Evolutionary conservation across 2,888 invertebrate genomes (phyloP).

Genomic region (Dioctria linearis): DNA sequence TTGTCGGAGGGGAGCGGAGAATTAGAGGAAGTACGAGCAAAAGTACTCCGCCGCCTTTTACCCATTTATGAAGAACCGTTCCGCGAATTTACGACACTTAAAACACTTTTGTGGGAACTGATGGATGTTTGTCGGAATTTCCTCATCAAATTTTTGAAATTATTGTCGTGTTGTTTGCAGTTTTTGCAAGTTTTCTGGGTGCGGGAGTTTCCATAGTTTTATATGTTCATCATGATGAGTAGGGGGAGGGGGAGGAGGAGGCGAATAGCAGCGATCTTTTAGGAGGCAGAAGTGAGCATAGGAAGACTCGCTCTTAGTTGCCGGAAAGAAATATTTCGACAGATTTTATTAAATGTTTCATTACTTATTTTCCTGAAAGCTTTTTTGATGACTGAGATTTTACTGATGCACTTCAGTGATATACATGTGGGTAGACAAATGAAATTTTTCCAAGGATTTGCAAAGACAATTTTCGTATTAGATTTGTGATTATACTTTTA

Average conservation of each 20-base stretch:
- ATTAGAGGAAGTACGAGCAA: neutral
- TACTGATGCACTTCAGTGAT: conserved; percentile 7
- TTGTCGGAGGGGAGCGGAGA: neutral
- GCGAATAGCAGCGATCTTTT: neutral
- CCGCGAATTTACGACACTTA: conserved; percentile 50
- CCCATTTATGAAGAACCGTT: conserved; percentile 42
- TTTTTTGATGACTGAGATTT: conserved; percentile 28
- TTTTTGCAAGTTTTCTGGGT: conserved; percentile 17
- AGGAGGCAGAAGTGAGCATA: too few relatives aligned
- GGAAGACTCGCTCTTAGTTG: neutral
- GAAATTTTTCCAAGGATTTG: neutral
- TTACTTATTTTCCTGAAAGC: conserved; percentile 12
- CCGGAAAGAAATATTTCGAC: conserved; percentile 27
- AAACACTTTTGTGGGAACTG: conserved; percentile 44
- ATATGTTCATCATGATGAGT: neutral
- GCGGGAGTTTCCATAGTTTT: conserved; percentile 39
- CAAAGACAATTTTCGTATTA: too few relatives aligned
- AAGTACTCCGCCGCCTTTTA: conserved; percentile 7
- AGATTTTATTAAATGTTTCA: conserved; percentile 38
- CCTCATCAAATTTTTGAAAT: conserved; percentile 48
- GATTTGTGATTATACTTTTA: too few relatives aligned
- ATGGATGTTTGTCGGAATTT: conserved; percentile 47
- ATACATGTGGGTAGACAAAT: neutral
- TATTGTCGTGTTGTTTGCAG: conserved; percentile 47
- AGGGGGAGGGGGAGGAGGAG: neutral